Evolutionary conservation across 2,797 vertebrate species (phyloP).

Genomic region (Cyprinella venusta): DNA sequence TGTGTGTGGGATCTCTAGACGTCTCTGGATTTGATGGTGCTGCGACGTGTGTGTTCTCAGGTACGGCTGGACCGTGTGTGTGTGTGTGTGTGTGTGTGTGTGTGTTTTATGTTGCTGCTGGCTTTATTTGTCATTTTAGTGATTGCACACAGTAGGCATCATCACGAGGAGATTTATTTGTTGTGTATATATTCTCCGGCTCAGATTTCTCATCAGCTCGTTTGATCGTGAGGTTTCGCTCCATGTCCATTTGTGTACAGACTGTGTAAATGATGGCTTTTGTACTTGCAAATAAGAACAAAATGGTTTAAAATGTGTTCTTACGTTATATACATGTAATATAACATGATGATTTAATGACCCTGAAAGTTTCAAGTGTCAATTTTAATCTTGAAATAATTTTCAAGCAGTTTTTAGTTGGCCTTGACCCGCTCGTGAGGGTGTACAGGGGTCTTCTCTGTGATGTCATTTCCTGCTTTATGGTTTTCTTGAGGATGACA

Average conservation of each 20-base stretch:
- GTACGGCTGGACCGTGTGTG: slow-evolving; percentile 11
- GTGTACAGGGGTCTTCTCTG: background rate
- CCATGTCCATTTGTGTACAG: background rate
- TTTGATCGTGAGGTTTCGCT: background rate
- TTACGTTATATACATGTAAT: too few species aligned
- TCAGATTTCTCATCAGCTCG: background rate
- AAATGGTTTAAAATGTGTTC: background rate
- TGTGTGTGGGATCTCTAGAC: background rate
- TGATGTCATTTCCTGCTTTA: slow-evolving; percentile 18
- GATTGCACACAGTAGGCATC: background rate
- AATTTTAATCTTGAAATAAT: background rate
- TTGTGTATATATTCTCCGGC: background rate
- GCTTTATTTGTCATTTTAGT: background rate
- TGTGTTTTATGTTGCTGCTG: background rate
- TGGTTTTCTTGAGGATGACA: background rate
- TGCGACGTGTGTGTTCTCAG: slow-evolving; percentile 25
- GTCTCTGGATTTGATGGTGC: slow-evolving; percentile 24
- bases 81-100: slow-evolving; percentile 8
- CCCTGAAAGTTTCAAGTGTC: background rate
- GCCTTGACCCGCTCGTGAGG: background rate
- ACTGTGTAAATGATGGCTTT: background rate
- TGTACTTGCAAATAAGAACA: background rate
- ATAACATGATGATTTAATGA: background rate
- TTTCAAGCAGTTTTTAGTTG: background rate
- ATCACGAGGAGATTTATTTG: background rate